These are phyloP conservation scores for Psittacula cyanocephala DNA, from an alignment of 2,113 vertebrate genomes.

Conservation along the genomic window DNA sequence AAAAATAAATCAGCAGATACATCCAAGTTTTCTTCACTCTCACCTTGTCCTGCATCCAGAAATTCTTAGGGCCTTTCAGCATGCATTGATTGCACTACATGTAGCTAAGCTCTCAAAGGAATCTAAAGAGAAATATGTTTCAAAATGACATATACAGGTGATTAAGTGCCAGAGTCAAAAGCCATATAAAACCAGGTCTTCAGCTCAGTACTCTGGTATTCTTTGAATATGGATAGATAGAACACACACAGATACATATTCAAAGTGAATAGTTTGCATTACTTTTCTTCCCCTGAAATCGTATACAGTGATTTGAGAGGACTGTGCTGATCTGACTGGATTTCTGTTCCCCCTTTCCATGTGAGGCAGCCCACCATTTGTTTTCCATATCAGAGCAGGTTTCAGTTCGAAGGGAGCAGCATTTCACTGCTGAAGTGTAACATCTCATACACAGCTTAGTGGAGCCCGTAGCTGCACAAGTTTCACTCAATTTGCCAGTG, in stretches of 20 bases:
- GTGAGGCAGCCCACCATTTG: neutral
- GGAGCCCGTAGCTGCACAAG: neutral
- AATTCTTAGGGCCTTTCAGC: neutral
- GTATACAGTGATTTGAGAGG: neutral
- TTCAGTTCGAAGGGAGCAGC: neutral
- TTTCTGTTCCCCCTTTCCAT: neutral
- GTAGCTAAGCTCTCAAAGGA: neutral
- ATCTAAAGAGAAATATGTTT: neutral
- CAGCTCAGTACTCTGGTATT: neutral
- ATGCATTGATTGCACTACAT: neutral
- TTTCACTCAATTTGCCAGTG: neutral
- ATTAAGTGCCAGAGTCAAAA: neutral
- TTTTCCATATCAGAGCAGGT: neutral
- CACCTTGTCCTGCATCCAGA: neutral
- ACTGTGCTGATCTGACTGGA: neutral
- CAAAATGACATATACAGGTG: neutral
- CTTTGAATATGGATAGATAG: neutral
- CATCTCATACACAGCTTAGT: accelerated
- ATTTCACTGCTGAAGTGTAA: neutral
- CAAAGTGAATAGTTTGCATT: neutral
- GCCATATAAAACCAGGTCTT: neutral
- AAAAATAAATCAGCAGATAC: neutral
- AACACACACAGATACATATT: neutral
- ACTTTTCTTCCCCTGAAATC: neutral
- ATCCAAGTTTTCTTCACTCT: neutral